Evolutionary conservation across 2,888 invertebrate genomes (phyloP), one percentile per base, ranked within the genome.

Genomic region (Catonia carolina): DNA sequence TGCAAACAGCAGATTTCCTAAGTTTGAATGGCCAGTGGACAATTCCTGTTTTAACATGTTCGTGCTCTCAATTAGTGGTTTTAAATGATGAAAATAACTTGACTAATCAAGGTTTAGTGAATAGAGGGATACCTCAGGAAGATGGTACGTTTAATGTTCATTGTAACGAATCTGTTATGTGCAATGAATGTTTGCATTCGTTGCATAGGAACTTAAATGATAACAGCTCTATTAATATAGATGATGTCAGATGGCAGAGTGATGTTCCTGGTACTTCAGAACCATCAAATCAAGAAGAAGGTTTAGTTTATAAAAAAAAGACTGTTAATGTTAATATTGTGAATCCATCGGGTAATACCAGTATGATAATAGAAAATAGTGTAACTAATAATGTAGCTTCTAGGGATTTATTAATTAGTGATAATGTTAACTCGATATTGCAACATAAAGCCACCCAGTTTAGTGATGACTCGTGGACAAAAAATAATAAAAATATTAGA

Each of bases 1-100:
- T 27, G 4, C 27, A 27, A 8, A 27, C 27, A 27, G 4, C 27
- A 27, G 27, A 18, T 17, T 18, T 17, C 5, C 33, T 53, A 17
- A 53, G 31, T 22, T 36, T 57, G 33, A 57, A 53, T 15, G 57
- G 57, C 10, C 58, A 58, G 35, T 58, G 58, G 58, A 58, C 58
- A 22, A 42, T 58, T 31, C 58, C 58, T 2, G 53, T 58, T 23
- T 54, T 58, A 14, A 45, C 58, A 14, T 58, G 58, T 14, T 52
- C 58, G 5, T 58, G 58, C 27, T 58, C 58, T 7, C 52, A 52
- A 12, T 49, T 42, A 14, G 42, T 36, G 4, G 12, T 54, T 1
- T 23, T 54, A 1, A 50, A 53, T 17, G 58, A 58, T 35, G 58
- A 49, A 18, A 50, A 42, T 17, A 45, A 22, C 22, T 54, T 58